Evolutionary conservation across 2,888 invertebrate genomes (phyloP).

Genomic region (Xylota sylvarum): DNA sequence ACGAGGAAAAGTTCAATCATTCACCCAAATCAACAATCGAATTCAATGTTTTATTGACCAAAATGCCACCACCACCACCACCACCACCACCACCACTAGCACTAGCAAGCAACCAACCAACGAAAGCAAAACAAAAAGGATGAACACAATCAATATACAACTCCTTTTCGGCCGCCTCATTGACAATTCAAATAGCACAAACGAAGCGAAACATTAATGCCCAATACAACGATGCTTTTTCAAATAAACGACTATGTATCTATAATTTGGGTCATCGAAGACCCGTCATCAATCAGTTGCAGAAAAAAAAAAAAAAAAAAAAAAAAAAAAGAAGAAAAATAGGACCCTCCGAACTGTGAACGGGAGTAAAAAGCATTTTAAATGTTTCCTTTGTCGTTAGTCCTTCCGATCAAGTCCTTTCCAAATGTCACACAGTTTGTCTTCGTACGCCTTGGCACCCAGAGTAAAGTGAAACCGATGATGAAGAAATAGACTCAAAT

Average conservation of each 20-base stretch:
- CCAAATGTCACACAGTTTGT: constrained; percentile 64
- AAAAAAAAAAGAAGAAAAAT: constrained; percentile 34
- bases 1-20: constrained; percentile 62
- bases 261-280: constrained; percentile 67
- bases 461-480: constrained; percentile 30
- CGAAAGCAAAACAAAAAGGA: constrained; percentile 27
- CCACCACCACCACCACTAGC: constrained; percentile 30
- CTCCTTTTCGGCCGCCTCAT: constrained; percentile 67
- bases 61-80: constrained; percentile 43
- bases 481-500: constrained; percentile 1
- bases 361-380: constrained; percentile 29
- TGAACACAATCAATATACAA: constrained; percentile 67
- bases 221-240: constrained; percentile 68
- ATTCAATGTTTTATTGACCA: constrained; percentile 71
- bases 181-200: constrained; percentile 76
- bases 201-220: constrained; percentile 73
- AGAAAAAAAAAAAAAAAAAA: constrained; percentile 15
- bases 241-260: constrained; percentile 65
- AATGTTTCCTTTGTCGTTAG: constrained; percentile 61
- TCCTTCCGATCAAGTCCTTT: constrained; percentile 47
- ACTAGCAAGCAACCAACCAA: background rate
- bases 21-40: constrained; percentile 75
- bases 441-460: constrained; percentile 47
- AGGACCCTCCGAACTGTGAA: background rate
- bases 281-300: constrained; percentile 73